These are phyloP conservation scores for Drosophila pallidifrons DNA, from an alignment of 1,140 invertebrate species.

Conservation along the genomic window DNA sequence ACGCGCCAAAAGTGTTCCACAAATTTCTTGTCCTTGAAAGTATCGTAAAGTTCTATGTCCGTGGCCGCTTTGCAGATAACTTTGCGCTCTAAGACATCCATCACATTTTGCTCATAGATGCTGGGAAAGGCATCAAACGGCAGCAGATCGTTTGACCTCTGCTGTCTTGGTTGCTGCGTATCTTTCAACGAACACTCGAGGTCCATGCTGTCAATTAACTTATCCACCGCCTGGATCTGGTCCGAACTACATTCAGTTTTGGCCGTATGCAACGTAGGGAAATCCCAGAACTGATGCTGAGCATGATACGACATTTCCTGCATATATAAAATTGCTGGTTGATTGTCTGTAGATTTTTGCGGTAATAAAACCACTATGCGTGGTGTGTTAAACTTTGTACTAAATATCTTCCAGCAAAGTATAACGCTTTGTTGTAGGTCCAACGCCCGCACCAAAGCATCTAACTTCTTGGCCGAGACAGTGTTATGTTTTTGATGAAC, in stretches of 20 bases:
- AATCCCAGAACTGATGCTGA: conserved; percentile 79
- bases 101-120: conserved; percentile 72
- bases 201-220: conserved; percentile 75
- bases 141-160: conserved; percentile 62
- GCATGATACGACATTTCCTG: conserved; percentile 73
- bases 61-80: conserved; percentile 30
- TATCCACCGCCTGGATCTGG: conserved; percentile 70
- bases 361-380: conserved; percentile 72
- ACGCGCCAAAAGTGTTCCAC: conserved; percentile 71
- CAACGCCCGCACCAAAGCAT: conserved; percentile 71
- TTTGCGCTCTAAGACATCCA: conserved; percentile 72
- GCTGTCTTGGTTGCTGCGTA: conserved; percentile 55
- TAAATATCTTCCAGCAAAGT: conserved; percentile 78
- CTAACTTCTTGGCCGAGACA: conserved; percentile 66
- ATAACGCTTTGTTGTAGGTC: conserved; percentile 53
- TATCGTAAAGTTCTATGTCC: conserved; percentile 11
- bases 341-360: conserved; percentile 53
- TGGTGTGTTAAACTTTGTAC: conserved; percentile 64
- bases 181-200: conserved; percentile 55
- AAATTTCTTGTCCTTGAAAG: conserved; percentile 56
- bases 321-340: conserved; percentile 70
- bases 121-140: conserved; percentile 71
- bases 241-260: conserved; percentile 67
- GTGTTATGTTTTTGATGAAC: conserved; percentile 65
- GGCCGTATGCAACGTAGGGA: conserved; percentile 61